A percentile compares a stretch with the other conserved stretches of the same genome.
phyloP scores from a whole-genome alignment of 2,797 vertebrate genomes.

The Fringilla coelebs region DNA sequence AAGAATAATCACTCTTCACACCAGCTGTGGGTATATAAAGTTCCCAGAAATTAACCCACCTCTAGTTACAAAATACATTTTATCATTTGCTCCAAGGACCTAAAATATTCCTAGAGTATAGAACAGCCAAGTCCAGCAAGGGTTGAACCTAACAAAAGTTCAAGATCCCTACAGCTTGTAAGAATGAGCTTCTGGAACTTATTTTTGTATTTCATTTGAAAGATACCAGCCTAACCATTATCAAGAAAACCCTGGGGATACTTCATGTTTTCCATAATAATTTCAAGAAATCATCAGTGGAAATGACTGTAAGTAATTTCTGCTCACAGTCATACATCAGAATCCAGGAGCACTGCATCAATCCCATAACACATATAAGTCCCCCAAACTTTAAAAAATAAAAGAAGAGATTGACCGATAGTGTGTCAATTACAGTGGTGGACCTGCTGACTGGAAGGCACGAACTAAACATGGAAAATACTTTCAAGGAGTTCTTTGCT shows the following conservation, averaged over 20 bases:
- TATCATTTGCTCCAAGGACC: background rate
- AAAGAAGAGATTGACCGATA: background rate
- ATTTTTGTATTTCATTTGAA: background rate
- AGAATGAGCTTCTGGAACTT: background rate
- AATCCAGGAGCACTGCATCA: background rate
- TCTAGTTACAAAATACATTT: background rate
- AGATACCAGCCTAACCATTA: background rate
- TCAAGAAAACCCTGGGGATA: background rate
- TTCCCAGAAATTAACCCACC: background rate
- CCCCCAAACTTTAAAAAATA: background rate
- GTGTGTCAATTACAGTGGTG: accelerated
- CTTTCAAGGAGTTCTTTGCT: background rate
- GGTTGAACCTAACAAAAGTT: background rate
- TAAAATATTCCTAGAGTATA: background rate
- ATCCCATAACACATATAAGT: background rate
- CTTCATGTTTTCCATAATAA: background rate
- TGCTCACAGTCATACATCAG: background rate
- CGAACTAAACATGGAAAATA: background rate
- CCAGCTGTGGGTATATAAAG: background rate
- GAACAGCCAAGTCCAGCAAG: background rate
- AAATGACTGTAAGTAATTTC: background rate
- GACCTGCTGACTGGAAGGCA: background rate
- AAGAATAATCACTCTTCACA: background rate
- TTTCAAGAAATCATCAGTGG: background rate
- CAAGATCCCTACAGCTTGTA: background rate